Evolutionary conservation across 2,113 vertebrate species (phyloP).

Genomic region (crab-eating macaque (Macaca fascicularis)): T2T-MFA8v1.1 NC_088384.1:114142001-114142500

Average conservation of each 20-base stretch:
- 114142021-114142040: background rate
- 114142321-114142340: background rate
- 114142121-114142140: background rate
- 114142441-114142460: background rate
- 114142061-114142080: background rate
- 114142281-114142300: background rate
- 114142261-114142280: rapidly evolving
- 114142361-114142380: background rate
- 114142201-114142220: rapidly evolving
- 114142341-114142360: background rate
- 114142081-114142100: too few species aligned
- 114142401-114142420: background rate
- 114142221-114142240: rapidly evolving
- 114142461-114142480: background rate
- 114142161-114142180: too few species aligned
- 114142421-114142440: background rate
- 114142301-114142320: rapidly evolving
- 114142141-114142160: background rate
- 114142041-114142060: background rate
- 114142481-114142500: background rate
- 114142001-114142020: background rate
- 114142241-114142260: background rate
- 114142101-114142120: background rate
- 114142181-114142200: background rate
- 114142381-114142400: background rate